Conservation (phyloP, 2,797 vertebrate species). For the Phrynocephalus vlangalii region DNA sequence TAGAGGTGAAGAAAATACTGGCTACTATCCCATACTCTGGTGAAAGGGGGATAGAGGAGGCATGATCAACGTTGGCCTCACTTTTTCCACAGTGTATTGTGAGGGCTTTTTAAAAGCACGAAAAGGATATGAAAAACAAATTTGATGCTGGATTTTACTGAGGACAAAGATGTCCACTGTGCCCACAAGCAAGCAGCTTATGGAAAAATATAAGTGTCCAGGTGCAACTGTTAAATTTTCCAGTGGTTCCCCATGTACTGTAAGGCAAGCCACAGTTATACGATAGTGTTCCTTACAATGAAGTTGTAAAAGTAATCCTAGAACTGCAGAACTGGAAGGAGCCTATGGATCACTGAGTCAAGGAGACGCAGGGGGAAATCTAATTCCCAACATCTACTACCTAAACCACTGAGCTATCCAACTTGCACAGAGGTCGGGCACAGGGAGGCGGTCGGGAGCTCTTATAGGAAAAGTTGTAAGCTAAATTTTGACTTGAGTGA, state of each 20-base stretch:
- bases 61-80: background rate
- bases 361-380: no score
- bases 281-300: background rate
- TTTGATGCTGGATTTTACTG: background rate
- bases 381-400: no score
- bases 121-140: background rate
- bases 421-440: background rate
- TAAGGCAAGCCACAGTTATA: no score
- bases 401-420: no score
- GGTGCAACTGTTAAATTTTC: background rate
- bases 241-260: background rate
- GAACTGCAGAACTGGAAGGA: no score
- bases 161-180: background rate
- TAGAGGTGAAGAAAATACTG: background rate
- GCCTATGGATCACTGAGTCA: no score
- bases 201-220: background rate
- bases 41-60: background rate
- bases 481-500: background rate
- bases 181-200: background rate
- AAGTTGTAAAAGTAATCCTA: background rate
- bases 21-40: background rate
- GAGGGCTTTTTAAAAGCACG: background rate
- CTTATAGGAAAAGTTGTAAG: background rate
- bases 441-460: no score
- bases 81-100: background rate